Base-by-base conservation (phyloP, 2,797 vertebrate genomes). In the Pygocentrus nattereri region DNA sequence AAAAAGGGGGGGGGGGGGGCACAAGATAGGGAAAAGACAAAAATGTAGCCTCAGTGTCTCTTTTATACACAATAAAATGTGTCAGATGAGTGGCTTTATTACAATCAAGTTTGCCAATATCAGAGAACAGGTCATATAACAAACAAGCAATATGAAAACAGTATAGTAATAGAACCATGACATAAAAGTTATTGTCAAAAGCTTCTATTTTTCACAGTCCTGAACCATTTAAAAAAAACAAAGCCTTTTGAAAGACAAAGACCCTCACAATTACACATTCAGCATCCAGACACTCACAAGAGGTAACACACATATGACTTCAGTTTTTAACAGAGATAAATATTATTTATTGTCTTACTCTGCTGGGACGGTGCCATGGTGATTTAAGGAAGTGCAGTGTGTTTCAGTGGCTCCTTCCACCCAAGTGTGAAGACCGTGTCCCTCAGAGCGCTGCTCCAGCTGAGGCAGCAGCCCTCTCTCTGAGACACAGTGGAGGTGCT, bases 321-420 rank as follows among this genome's bases (percentile, higher is more conserved):
- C 13, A 62, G 64, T 13, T n/a, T 34, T 10, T 65, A 65, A 21
- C 16, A 34, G 8, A 44, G 6, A 31, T 41, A 34, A 38, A 52
- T 8, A 19, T 12, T 31, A 54, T 44, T 41, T 4, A 30, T 31
- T 67, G 23, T 74, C 83, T 87, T 87, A 85, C 81, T 69, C 16
- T 52, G 83, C 25, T 52, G 59, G 18, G 25, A 67, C 41, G 70
- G n/a, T 74, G 62, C 61, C 83, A 87, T 87, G 72, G 75, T 56
- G 61, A 71, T 65, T 69, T 21, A 50, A 74, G 23, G 10, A 56
- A 76, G 61, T 38, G 38, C 44, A 62, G 58, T 27, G 31, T 56
- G 31, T 70, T 64, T 73, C 47, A 71, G 59, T 19, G 52, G 34
- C 34, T 76, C 73, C 47, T 85, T 85, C 67, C 72, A 65, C 78